A percentile compares a stretch with the other conserved stretches of the same genome.
Evolutionary conservation across 2,888 invertebrate species (phyloP).

Genomic region (Synergus gifuensis): DNA sequence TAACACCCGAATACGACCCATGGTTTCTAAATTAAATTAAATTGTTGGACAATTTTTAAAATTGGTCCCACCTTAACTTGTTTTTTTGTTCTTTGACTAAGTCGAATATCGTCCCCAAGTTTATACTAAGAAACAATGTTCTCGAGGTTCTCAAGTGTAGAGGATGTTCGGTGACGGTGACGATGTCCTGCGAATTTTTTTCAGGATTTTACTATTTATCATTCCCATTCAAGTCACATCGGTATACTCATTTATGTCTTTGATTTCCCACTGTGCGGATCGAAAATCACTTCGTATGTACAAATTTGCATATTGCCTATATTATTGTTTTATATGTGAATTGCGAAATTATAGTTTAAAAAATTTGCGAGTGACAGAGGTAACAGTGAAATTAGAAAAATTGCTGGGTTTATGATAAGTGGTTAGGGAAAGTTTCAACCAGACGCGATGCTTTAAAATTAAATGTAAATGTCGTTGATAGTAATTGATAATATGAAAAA

Average conservation of each 20-base stretch:
- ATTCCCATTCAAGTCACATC: conserved; percentile 13
- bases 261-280: conserved; percentile 8
- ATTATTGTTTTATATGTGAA: neutral
- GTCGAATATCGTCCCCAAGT: neutral
- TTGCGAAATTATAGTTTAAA: no score
- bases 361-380: no score
- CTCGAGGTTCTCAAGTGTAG: conserved; percentile 13
- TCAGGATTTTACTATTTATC: conserved; percentile 29
- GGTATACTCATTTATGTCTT: conserved; percentile 15
- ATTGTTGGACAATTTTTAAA: neutral
- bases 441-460: no score
- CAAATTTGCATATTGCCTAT: neutral
- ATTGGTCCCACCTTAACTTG: neutral
- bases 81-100: neutral
- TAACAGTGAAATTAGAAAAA: no score
- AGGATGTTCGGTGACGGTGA: conserved; percentile 31
- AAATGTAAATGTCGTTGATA: no score
- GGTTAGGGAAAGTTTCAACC: no score
- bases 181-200: conserved; percentile 20
- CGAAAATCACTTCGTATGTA: conserved; percentile 16
- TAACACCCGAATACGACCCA: conserved; percentile 7
- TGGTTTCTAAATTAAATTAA: neutral
- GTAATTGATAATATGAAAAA: no score
- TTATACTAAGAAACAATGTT: conserved; percentile 15
- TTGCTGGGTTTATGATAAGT: no score